Conservation (phyloP, 2,797 vertebrate genomes). For the Lacerta viridis region DNA sequence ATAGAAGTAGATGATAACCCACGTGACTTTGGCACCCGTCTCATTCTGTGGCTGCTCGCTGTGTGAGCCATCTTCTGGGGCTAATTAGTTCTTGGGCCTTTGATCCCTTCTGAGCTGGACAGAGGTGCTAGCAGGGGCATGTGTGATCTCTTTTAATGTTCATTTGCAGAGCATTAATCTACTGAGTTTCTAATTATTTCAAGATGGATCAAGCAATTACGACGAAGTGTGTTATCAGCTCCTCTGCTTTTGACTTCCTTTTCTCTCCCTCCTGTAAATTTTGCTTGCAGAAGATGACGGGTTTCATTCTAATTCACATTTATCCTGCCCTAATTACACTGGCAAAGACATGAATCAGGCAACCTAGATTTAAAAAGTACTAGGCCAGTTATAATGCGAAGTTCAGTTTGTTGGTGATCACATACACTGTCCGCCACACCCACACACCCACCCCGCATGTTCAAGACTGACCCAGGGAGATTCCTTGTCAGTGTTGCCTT, state of each 20-base stretch:
- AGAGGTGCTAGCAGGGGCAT: fast-evolving
- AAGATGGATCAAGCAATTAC: constrained; percentile 34
- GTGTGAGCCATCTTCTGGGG: not conserved
- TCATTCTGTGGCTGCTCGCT: not conserved
- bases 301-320: constrained; percentile 63
- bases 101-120: constrained; percentile 11
- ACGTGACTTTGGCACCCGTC: not conserved
- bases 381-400: not conserved
- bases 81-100: constrained; percentile 24
- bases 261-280: not conserved
- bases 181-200: constrained; percentile 25
- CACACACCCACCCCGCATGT: not conserved
- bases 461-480: not conserved
- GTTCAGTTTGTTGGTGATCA: not conserved
- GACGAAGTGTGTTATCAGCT: not conserved
- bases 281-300: constrained; percentile 54
- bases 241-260: constrained; percentile 33
- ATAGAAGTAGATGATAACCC: not conserved
- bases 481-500: not conserved
- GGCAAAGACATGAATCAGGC: not conserved
- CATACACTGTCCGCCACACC: not conserved
- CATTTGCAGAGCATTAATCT: fast-evolving
- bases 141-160: not conserved
- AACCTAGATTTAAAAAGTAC: not conserved
- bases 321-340: constrained; percentile 69